Evolutionary conservation across 2,888 invertebrate genomes (phyloP).

Genomic region (Mycogona germanica): DNA sequence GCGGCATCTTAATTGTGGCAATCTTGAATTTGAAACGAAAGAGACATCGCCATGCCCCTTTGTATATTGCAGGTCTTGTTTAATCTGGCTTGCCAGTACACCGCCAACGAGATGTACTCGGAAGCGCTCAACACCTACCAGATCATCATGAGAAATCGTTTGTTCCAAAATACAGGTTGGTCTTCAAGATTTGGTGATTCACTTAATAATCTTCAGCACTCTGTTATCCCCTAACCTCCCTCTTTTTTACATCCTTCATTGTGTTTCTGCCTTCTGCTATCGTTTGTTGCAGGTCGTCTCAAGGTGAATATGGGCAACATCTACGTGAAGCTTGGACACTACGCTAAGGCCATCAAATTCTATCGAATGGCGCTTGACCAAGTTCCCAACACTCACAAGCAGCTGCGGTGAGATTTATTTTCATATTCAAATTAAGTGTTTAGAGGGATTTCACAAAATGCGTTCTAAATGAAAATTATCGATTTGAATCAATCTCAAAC

Average conservation of each 20-base stretch:
- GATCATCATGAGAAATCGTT: slow-evolving; percentile 81
- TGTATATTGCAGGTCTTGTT: slow-evolving; percentile 76
- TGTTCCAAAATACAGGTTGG: slow-evolving; percentile 74
- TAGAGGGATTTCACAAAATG: not conserved
- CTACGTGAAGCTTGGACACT: slow-evolving; percentile 81
- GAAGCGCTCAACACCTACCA: slow-evolving; percentile 95
- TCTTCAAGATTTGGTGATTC: too few species aligned
- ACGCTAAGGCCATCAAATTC: slow-evolving; percentile 89
- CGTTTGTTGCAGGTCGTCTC: slow-evolving; percentile 47
- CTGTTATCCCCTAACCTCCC: too few species aligned
- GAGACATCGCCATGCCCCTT: slow-evolving; percentile 6
- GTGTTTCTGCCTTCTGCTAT: too few species aligned
- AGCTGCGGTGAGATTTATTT: slow-evolving; percentile 51
- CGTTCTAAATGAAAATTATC: not conserved
- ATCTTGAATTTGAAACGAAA: too few species aligned
- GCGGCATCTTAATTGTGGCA: too few species aligned
- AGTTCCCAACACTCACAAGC: slow-evolving; percentile 78
- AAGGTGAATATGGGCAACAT: slow-evolving; percentile 99
- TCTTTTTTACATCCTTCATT: too few species aligned
- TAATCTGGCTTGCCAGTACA: slow-evolving; percentile 90
- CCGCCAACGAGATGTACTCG: slow-evolving; percentile 83
- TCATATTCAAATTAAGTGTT: not conserved
- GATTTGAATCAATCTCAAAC: not conserved
- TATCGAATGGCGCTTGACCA: slow-evolving; percentile 98
- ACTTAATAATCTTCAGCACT: not conserved